phyloP scores from a whole-genome alignment of 2,888 invertebrate species.

The Lepidonotus clava region DNA sequence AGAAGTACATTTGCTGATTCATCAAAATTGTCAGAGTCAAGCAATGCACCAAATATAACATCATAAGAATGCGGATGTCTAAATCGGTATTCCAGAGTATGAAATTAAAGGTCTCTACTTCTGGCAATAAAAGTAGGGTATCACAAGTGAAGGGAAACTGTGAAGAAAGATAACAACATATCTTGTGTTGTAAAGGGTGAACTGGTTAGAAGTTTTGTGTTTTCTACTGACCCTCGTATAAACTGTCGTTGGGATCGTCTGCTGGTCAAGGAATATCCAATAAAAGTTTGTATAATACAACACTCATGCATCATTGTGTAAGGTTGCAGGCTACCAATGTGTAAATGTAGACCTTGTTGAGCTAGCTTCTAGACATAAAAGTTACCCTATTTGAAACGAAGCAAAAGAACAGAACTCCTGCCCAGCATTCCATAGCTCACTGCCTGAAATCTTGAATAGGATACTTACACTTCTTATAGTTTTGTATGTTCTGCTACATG shows the following conservation, averaged over 20 bases:
- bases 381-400: too few species aligned
- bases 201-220: background rate
- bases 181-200: background rate
- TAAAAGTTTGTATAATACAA: background rate
- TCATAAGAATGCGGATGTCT: too few species aligned
- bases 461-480: conserved; percentile 27
- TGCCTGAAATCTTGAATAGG: background rate
- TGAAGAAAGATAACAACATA: background rate
- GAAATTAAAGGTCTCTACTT: too few species aligned
- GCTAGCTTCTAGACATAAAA: too few species aligned
- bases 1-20: too few species aligned
- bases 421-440: background rate
- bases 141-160: too few species aligned
- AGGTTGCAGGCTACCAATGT: too few species aligned
- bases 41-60: too few species aligned
- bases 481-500: conserved; percentile 5
- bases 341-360: too few species aligned
- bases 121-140: too few species aligned
- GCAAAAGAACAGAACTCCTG: background rate
- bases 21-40: too few species aligned
- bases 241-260: background rate
- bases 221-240: conserved; percentile 33
- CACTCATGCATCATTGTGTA: background rate
- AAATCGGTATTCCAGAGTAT: too few species aligned
- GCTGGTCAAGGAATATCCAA: background rate